Evolutionary conservation across 2,888 invertebrate genomes (phyloP).

Genomic region (Lasioglossum malachurum): DNA sequence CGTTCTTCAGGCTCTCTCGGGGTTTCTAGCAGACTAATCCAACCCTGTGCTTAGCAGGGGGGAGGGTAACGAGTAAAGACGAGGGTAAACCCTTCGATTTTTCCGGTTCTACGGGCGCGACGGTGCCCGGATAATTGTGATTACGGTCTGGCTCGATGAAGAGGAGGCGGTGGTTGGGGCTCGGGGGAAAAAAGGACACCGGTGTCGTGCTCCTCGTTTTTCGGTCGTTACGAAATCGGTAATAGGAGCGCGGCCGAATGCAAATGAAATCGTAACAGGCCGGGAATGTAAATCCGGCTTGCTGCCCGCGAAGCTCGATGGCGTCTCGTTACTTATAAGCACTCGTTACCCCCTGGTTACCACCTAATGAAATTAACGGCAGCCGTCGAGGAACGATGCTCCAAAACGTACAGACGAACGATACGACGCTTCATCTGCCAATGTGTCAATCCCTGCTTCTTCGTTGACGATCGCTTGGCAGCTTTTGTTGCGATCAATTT

Average conservation of each 20-base stretch:
- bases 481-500: neutral
- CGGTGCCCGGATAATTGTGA: conserved; percentile 68
- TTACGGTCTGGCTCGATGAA: conserved; percentile 59
- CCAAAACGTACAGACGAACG: neutral
- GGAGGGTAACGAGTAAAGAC: conserved; percentile 62
- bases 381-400: conserved; percentile 7
- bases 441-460: neutral
- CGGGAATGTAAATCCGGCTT: conserved; percentile 59
- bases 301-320: conserved; percentile 34
- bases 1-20: neutral
- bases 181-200: conserved; percentile 14
- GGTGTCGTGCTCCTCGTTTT: conserved; percentile 42
- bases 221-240: conserved; percentile 62
- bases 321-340: conserved; percentile 60
- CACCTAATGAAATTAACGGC: conserved; percentile 57
- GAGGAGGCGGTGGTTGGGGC: neutral
- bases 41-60: conserved; percentile 21
- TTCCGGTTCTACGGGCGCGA: conserved; percentile 48
- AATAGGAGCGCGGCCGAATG: conserved; percentile 57
- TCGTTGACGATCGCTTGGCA: neutral
- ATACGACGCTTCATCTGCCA: neutral
- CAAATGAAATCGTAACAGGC: conserved; percentile 66
- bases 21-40: conserved; percentile 11
- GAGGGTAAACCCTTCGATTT: conserved; percentile 56
- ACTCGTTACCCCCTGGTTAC: conserved; percentile 53